Conservation (phyloP, 2,888 invertebrate species). For the Tuta absoluta region DNA sequence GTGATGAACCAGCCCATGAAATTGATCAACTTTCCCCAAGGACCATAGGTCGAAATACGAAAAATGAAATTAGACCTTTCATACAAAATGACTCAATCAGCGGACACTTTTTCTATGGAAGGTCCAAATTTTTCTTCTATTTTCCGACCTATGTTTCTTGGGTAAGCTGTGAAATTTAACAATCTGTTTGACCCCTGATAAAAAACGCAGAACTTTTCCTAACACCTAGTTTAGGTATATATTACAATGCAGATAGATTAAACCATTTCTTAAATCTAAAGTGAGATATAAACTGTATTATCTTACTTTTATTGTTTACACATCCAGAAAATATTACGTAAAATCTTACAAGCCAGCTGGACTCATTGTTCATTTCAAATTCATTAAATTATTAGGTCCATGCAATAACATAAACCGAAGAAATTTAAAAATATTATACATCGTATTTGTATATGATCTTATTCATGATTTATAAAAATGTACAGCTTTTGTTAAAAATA, state of each 20-base stretch:
- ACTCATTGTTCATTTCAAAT: not conserved
- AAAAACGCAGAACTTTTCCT: no score
- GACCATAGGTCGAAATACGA: no score
- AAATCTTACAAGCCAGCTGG: not conserved
- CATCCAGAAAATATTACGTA: not conserved
- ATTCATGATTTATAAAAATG: not conserved
- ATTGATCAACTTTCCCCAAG: no score
- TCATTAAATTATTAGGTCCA: not conserved
- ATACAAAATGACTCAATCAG: no score
- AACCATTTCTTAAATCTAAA: not conserved
- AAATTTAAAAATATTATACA: not conserved
- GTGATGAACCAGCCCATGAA: no score
- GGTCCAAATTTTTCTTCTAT: no score
- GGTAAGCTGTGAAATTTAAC: no score
- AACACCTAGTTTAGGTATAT: no score
- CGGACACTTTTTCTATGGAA: no score
- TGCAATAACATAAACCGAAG: not conserved
- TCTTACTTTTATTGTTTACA: not conserved
- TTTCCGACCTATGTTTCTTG: no score
- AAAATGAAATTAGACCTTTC: no score
- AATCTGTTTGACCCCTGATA: no score
- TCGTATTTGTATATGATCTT: not conserved
- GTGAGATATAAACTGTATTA: constrained; percentile 6
- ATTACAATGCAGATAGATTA: not conserved
- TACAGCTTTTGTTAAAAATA: not conserved